Percentiles rank a stretch among this genome's conserved stretches.
Conservation (phyloP, 2,797 vertebrate genomes). For the Lates japonicus region DNA sequence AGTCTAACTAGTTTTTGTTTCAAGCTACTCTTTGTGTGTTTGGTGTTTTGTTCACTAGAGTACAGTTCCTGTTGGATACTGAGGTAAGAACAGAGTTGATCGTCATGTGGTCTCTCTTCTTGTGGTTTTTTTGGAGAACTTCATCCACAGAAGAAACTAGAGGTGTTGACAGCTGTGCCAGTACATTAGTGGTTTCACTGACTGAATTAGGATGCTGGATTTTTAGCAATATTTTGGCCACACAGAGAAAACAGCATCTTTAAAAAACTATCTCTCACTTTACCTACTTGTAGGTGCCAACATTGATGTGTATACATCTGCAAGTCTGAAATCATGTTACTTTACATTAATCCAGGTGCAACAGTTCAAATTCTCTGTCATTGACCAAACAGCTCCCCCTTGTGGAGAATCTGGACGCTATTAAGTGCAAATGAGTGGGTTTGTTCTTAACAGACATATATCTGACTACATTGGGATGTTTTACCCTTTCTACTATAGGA, state of each 20-base stretch:
- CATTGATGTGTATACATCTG: neutral
- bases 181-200: neutral
- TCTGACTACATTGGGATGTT: constrained; percentile 1
- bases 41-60: neutral
- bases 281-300: neutral
- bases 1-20: neutral
- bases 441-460: neutral
- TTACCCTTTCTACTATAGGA: constrained; percentile 72
- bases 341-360: neutral
- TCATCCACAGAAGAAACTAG: neutral
- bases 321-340: neutral
- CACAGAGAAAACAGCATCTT: neutral
- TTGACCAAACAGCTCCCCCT: constrained; percentile 18
- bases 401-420: neutral
- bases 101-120: neutral
- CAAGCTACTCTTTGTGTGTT: neutral
- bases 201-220: neutral
- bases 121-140: neutral
- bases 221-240: neutral
- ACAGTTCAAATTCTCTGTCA: neutral
- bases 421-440: neutral
- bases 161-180: neutral
- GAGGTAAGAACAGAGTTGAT: neutral
- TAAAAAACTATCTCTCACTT: neutral
- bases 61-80: neutral